Percentiles rank a stretch among this genome's conserved stretches.
Evolutionary conservation across 1,140 invertebrate species (phyloP).

Genomic region (Cardiocondyla obscurior): DNA sequence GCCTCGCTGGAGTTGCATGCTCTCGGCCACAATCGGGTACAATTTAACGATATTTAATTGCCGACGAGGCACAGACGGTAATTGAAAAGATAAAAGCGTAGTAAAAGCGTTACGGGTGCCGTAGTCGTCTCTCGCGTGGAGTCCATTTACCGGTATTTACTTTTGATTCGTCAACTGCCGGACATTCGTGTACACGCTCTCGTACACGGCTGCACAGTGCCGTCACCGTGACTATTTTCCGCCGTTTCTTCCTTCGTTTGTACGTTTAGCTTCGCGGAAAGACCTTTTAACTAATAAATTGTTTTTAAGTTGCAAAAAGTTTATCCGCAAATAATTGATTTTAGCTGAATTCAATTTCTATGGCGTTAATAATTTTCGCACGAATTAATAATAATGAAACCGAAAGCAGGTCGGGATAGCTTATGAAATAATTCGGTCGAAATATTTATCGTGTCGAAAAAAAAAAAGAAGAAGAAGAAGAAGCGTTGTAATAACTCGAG

Average conservation of each 20-base stretch:
- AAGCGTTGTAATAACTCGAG: slow-evolving; percentile 11
- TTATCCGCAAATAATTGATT: background rate
- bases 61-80: slow-evolving; percentile 54
- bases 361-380: too few species aligned
- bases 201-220: background rate
- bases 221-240: background rate
- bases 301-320: background rate
- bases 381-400: too few species aligned
- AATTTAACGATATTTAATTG: slow-evolving; percentile 71
- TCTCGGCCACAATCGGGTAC: slow-evolving; percentile 23
- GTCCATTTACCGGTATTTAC: slow-evolving; percentile 56
- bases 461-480: too few species aligned
- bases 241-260: background rate
- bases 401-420: background rate
- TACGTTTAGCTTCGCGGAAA: background rate
- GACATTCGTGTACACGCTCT: background rate
- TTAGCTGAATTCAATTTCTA: background rate
- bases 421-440: background rate
- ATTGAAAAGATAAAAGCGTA: slow-evolving; percentile 71
- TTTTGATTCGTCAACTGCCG: slow-evolving; percentile 60
- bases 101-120: slow-evolving; percentile 39
- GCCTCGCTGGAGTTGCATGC: background rate
- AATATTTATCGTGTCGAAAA: background rate
- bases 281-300: background rate
- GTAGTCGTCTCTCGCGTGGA: background rate